Evolutionary conservation across 23 tunicate species (phyloP), one percentile per base, ranked within the genome.

Genomic region (Aplidium turbinatum): DNA sequence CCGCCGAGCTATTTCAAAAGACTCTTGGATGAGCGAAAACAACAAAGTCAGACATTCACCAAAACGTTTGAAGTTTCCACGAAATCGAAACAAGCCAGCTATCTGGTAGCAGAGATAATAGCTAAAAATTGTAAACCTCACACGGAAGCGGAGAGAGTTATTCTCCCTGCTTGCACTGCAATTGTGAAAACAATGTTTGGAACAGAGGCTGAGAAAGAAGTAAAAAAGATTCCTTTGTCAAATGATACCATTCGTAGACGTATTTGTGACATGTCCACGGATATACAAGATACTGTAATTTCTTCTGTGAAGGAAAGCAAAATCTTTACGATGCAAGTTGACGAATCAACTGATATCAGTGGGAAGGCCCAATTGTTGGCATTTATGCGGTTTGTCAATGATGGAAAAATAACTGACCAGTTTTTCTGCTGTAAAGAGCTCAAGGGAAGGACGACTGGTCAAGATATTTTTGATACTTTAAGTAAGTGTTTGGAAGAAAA

Each of bases 401-500:
- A 62, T 62, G 69, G 38, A 62, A 62, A 62, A 23, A 62, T 62
- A 62, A 7, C 69, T 62, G 69, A 62, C 38, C 38, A 62, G 38
- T 62, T 62, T 62, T 32, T 62, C 69, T 62, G 69, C 22, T 62
- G 69, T 62, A 62, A 62, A 30, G 38, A 62, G 30, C 69, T 62
- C 22, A 27, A 62, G 22, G 69, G 30, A 32, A 62, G 69, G 22
- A 62, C 38, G 69, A 62, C 69, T 62, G 69, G 69, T 62, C 69
- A 62, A 62, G 69, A 62, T 9, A 5, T 66, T 25, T 62, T 62
- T 62, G 69, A 62, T 32, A 62, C 69, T 62, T 30, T 62, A 24
- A 62, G 39, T 62, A 62, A 62, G 69, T 62, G 22, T 62, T 62
- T 62, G 69, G 69, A 62, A 62, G 69, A 62, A 62, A 62, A 62